Evolutionary conservation across 1,140 invertebrate species (phyloP), one percentile per base, ranked within the genome.

Genomic region (Pogonus chalceus): DNA sequence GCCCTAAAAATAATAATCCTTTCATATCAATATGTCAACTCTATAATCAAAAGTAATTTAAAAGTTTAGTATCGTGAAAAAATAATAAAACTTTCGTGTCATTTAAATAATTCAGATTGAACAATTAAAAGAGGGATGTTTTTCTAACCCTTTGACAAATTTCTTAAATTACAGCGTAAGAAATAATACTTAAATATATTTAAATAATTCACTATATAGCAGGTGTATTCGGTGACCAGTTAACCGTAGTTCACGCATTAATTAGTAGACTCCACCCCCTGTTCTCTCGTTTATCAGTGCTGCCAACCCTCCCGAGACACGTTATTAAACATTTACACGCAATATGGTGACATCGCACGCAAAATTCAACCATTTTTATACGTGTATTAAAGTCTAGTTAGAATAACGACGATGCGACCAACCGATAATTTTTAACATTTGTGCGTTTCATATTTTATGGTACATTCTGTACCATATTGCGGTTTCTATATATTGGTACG

Each of bases 311-410:
- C 37, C 4, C 37, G 37, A 43, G 37, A 43, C 37, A 16, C 37
- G 18, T 43, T 43, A 43, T 43, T 43, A 43, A 43, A 43, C 37
- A 43, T 43, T 43, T 43, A 43, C 37, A 43, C 37, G 37, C 37
- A 16, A 43, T 31, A 4, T 14, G 37, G 37, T 43, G 37, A 43
- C 37, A 43, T 43, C 37, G 37, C 37, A 43, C 9, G 18, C 9
- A 16, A 43, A 12, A 10, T 4, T 43, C 37, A 18, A 10, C 37
- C 37, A 12, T 43, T 10, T n/a, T 18, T 16, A 16, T 18, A 12
- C 9, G 3, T 43, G 37, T 9, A 12, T 18, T 10, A 12, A 18
- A 9, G 37, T 43, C 37, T 31, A 31, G 26, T 31, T 31, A 7
- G 26, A 31, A 31, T 31, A 43, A 43, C 37, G 37, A 43, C 37